These are phyloP conservation scores for Terrapene triunguis DNA, from an alignment of 2,113 vertebrate species.

Conservation along the genomic window DNA sequence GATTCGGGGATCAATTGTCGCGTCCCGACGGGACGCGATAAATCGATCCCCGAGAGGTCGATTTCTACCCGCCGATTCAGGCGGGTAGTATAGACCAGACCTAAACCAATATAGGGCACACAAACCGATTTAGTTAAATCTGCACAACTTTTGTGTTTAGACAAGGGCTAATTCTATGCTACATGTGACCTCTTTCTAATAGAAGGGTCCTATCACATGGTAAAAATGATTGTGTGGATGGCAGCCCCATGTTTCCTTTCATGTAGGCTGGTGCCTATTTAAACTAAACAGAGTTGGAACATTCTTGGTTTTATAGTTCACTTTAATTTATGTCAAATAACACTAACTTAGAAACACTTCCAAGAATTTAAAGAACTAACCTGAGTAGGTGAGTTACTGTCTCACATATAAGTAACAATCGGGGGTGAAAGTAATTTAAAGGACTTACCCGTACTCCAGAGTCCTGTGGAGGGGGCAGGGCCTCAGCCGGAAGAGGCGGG, in stretches of 20 bases:
- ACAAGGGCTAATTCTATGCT: background rate
- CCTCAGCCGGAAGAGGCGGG: too few relatives aligned
- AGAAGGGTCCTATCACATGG: background rate
- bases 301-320: background rate
- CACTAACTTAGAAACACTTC: background rate
- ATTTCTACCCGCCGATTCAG: too few relatives aligned
- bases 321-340: background rate
- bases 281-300: background rate
- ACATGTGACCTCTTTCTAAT: background rate
- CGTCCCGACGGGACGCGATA: too few relatives aligned
- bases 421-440: too few relatives aligned
- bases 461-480: too few relatives aligned
- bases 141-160: rapidly evolving
- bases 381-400: background rate
- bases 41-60: too few relatives aligned
- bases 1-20: too few relatives aligned
- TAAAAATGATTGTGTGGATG: background rate
- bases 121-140: rapidly evolving
- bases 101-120: background rate
- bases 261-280: background rate
- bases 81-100: too few relatives aligned
- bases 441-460: too few relatives aligned
- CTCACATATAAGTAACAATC: background rate
- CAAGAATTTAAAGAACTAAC: background rate
- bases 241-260: background rate